These are phyloP conservation scores for Apolygus lucorum DNA, from an alignment of 1,140 invertebrate species.

Conservation along the genomic window DNA sequence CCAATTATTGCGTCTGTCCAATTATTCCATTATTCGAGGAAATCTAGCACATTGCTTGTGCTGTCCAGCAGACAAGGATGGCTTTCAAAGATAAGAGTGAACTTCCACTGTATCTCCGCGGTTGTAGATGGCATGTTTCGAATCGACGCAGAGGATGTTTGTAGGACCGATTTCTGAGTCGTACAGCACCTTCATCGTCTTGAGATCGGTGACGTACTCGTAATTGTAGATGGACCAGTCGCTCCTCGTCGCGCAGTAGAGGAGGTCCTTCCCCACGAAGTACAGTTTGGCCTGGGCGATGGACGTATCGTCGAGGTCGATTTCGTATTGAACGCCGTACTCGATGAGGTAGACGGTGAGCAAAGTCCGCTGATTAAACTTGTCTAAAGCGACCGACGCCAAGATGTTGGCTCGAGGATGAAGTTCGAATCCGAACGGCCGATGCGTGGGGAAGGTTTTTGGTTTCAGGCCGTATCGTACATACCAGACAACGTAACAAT, in stretches of 20 bases:
- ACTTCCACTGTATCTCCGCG: neutral
- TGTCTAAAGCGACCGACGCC: constrained; percentile 15
- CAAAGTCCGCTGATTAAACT: constrained; percentile 10
- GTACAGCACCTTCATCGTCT: constrained; percentile 17
- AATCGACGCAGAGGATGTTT: constrained; percentile 10
- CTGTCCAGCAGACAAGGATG: too few species aligned
- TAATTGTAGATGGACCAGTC: constrained; percentile 18
- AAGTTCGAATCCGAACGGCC: constrained; percentile 17
- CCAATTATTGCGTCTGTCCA: too few species aligned
- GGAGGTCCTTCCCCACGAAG: constrained; percentile 6
- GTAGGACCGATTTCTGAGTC: constrained; percentile 13
- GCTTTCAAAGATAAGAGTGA: constrained; percentile 1
- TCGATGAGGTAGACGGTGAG: constrained; percentile 4
- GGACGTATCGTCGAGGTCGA: constrained; percentile 14
- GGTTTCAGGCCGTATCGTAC: constrained; percentile 7
- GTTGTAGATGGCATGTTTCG: constrained; percentile 9
- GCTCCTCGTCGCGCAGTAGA: neutral
- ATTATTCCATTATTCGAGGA: too few species aligned
- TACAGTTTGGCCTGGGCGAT: constrained; percentile 20
- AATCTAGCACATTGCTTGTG: too few species aligned
- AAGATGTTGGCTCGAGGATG: constrained; percentile 13
- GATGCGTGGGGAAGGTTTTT: neutral
- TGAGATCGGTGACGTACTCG: constrained; percentile 5
- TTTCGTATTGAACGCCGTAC: constrained; percentile 16
- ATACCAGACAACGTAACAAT: constrained; percentile 7